These are phyloP conservation scores for Neoitamus cyanurus DNA, from an alignment of 2,888 invertebrate species.

Conservation along the genomic window DNA sequence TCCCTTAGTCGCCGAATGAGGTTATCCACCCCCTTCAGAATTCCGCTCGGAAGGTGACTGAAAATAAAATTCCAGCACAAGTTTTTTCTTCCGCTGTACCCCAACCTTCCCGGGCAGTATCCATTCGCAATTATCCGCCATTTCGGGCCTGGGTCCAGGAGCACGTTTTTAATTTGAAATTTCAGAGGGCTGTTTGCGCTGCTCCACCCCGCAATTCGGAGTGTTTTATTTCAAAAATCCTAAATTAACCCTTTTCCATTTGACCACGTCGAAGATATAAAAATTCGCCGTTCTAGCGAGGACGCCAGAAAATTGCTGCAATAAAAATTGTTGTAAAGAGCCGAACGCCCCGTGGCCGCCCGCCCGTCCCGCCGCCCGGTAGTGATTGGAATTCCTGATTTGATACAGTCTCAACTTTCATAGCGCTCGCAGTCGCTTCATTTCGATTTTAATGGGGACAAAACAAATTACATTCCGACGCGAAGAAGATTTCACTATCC, in stretches of 20 bases:
- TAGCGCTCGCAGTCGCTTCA: not conserved
- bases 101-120: not conserved
- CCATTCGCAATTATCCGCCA: slow-evolving; percentile 21
- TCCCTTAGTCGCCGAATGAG: slow-evolving; percentile 26
- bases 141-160: slow-evolving; percentile 19
- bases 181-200: slow-evolving; percentile 41
- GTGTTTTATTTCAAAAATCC: slow-evolving; percentile 32
- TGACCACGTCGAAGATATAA: slow-evolving; percentile 52
- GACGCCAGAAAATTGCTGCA: slow-evolving; percentile 16
- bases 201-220: not conserved
- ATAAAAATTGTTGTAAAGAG: slow-evolving; percentile 35
- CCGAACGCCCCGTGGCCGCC: not conserved
- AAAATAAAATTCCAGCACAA: slow-evolving; percentile 35
- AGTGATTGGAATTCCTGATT: slow-evolving; percentile 48
- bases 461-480: slow-evolving; percentile 37
- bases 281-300: slow-evolving; percentile 27
- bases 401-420: slow-evolving; percentile 45
- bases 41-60: slow-evolving; percentile 14
- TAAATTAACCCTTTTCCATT: slow-evolving; percentile 49
- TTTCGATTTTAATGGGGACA: slow-evolving; percentile 35
- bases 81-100: not conserved
- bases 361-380: not conserved
- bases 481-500: slow-evolving; percentile 27
- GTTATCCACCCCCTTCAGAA: slow-evolving; percentile 27
- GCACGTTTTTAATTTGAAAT: slow-evolving; percentile 51